Base-by-base conservation (phyloP, 2,797 vertebrate genomes). In the Falco novaeseelandiae region DNA sequence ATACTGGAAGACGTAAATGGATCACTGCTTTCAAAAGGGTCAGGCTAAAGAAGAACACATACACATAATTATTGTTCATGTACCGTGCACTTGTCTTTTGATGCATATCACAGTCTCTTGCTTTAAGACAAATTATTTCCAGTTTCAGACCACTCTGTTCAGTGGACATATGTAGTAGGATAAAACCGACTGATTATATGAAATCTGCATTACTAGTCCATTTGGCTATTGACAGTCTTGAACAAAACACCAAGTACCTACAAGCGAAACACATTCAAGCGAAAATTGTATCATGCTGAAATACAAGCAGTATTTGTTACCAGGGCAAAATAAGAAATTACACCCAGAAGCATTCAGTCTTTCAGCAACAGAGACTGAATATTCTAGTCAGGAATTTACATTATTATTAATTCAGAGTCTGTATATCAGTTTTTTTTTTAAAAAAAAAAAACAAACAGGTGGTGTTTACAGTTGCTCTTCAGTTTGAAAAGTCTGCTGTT, bases 1-100 rank as follows among this genome's bases (percentile, higher is more conserved):
- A 98, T 93, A 81, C 98, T 98, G 96, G 98, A 98, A 81, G 99
- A 98, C 6, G 98, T 98, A 83, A 99, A 99, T 12, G 99, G 99
- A 88, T 99, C 99, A 20, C 92, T 98, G 97, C 98, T 98, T 80
- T 99, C 98, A 92, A 99, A 99, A 93, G 99, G 98, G 97, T 99
- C 98, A n/a, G 98, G 95, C 99, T 99, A 92, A 95, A 90, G 46
- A 78, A 93, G 63, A 86, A 97, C 29, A 87, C 48, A 90, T 36
- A 69, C 0, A 58, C 12, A 55, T 1, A 42, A 66, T 96, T 90
- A 96, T 40, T 89, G 23, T 27, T 62, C 67, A 67, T 72, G 29
- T 17, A 62, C 70, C 36, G 12, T 7, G 22, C 32, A 20, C 8
- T 67, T 57, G 46, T 25, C 44, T 82, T 81, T 51, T 81, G 13